Evolutionary conservation across 2,888 invertebrate species (phyloP).

Genomic region (Eupithecia abbreviata): DNA sequence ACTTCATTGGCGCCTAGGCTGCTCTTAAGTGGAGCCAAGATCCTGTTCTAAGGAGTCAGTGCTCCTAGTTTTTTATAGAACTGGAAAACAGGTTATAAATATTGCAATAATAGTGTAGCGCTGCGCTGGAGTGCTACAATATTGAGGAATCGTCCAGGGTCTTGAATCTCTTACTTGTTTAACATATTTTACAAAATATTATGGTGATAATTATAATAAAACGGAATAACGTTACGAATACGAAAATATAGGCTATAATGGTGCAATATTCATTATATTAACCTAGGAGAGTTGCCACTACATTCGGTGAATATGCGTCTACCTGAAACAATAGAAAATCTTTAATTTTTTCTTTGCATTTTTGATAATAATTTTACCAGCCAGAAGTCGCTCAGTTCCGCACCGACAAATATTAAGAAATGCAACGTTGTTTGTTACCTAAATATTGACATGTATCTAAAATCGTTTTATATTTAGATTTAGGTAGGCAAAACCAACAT

Average conservation of each 20-base stretch:
- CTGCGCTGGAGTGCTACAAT: background rate
- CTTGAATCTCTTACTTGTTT: background rate
- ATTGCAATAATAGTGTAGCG: slow-evolving; percentile 13
- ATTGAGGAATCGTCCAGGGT: background rate
- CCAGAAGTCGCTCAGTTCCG: too few relatives aligned
- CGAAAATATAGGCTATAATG: background rate
- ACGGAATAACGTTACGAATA: background rate
- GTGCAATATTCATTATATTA: background rate
- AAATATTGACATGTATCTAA: too few relatives aligned
- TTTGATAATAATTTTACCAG: background rate
- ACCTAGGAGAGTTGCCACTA: slow-evolving; percentile 24
- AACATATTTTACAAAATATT: background rate
- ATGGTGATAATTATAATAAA: background rate
- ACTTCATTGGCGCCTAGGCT: slow-evolving; percentile 12
- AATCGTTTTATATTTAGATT: too few relatives aligned
- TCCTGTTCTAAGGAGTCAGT: slow-evolving; percentile 14
- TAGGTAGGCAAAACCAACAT: too few relatives aligned
- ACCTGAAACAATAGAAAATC: slow-evolving; percentile 21
- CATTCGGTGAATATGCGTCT: slow-evolving; percentile 7
- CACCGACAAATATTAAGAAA: too few relatives aligned
- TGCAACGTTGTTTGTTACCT: too few relatives aligned
- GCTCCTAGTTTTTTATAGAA: slow-evolving; percentile 21
- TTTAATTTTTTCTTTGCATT: too few relatives aligned
- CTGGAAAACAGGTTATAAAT: slow-evolving; percentile 27
- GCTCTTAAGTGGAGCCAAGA: background rate